Evolutionary conservation across 1,140 invertebrate species (phyloP), one percentile per base, ranked within the genome.

Genomic region (Pseudobourletiella spinata): DNA sequence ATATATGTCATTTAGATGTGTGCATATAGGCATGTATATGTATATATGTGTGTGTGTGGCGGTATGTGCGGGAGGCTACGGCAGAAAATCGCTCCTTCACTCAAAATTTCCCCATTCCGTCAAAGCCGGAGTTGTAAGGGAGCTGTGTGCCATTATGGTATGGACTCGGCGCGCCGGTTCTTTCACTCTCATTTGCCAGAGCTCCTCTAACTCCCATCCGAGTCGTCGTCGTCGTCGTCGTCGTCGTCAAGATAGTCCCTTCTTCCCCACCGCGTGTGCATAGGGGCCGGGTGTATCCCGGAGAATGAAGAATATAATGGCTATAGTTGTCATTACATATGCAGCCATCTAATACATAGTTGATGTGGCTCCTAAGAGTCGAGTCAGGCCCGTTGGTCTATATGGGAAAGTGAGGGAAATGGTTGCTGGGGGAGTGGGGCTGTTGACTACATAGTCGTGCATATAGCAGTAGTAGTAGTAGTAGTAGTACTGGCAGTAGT

Each of bases 331-430:
- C 4, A 54, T 54, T 54, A 54, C 50, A 54, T 54, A 54, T 54
- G 50, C 50, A 54, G 50, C 25, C 24, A 54, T 55, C 52, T 55
- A 55, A 55, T 55, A 35, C 52, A 55, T 55, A 55, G 28, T 55
- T 54, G 16, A 54, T 54, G 50, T 54, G 26, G 16, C 8, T 54
- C 3, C 52, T 55, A 55, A 39, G 29, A 55, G 52, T 24, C 30
- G 15, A 55, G 52, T 55, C 3, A 54, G 29, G 15, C 22, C 2
- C 28, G 52, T 55, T 3, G 52, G n/a, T 35, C 28, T 32, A 32
- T 2, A 32, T 2, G 32, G 14, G 52, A 39, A 35, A 55, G 28
- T 32, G 22, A 18, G 44, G 48, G 24, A 51, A 51, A 51, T 51
- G 48, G 48, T 25, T 51, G 4, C 48, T 51, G 48, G 15, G 24